Evolutionary conservation across 2,888 invertebrate species (phyloP), one percentile per base, ranked within the genome.

Genomic region (Sphaerophoria taeniata): DNA sequence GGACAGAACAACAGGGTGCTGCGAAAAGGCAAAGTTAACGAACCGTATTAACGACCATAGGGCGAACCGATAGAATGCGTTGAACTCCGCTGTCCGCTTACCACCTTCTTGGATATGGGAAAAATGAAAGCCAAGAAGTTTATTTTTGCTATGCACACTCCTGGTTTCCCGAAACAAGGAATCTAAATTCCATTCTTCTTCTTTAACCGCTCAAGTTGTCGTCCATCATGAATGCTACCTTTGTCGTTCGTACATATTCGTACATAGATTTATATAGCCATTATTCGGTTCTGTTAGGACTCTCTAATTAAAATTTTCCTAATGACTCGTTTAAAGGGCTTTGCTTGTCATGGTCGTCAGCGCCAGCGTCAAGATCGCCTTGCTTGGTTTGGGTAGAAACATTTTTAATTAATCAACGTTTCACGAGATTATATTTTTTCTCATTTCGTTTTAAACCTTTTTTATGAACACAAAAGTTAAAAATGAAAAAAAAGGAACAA

Each of bases 401-500:
- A 81, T 85, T 85, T 85, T 85, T 85, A 85, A 85, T 85, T 85
- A 85, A 85, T 85, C 85, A 85, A 85, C 76, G 81, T 69, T 76
- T 67, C 56, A 55, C 49, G 45, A 60, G 56, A 65, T 51, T 65
- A 49, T 69, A 49, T 69, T 39, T 60, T 65, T 58, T 63, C 61
- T 39, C 47, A 16, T 76, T 76, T 77, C 73, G 73, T 77, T 49
- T 49, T 85, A 39, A 45, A n/a, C 72, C 70, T 58, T 84, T 79
- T 58, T 65, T 60, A 61, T 83, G 63, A 51, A 47, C 65, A 67
- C 53, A 71, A 60, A 80, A 67, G 72, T 56, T 71, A 65, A 6
- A 49, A 74, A 65, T n/a, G 71, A 70, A 83, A 83, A 84, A 84
- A 84, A 60, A 39, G 6, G 6, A 49, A 49, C 6, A 55, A 14